phyloP scores from a whole-genome alignment of 1,140 invertebrate genomes.

The Drusus annulatus region DNA sequence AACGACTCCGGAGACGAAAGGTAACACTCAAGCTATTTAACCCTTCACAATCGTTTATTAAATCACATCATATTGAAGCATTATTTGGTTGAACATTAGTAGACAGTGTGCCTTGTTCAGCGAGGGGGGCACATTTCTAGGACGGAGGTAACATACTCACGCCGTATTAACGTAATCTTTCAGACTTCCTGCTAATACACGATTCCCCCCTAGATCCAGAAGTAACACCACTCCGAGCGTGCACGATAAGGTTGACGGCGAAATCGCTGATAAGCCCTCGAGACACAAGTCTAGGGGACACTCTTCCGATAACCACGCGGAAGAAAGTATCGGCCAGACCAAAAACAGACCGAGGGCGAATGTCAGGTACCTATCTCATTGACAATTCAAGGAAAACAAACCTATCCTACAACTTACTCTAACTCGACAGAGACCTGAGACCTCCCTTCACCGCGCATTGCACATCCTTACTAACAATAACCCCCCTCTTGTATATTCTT shows the following conservation, averaged over 20 bases:
- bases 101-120: background rate
- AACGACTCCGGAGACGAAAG: conserved; percentile 72
- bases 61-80: background rate
- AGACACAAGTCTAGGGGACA: conserved; percentile 69
- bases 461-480: too few species aligned
- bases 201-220: conserved; percentile 82
- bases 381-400: too few species aligned
- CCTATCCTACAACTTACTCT: background rate
- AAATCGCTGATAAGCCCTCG: conserved; percentile 60
- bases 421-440: background rate
- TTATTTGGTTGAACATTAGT: conserved; percentile 11
- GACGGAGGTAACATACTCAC: conserved; percentile 18
- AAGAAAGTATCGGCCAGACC: conserved; percentile 68
- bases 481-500: too few species aligned
- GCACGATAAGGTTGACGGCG: conserved; percentile 62
- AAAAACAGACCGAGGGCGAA: conserved; percentile 69
- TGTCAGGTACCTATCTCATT: conserved; percentile 64
- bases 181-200: conserved; percentile 82
- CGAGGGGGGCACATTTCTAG: background rate
- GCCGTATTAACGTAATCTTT: conserved; percentile 57
- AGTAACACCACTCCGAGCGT: conserved; percentile 68
- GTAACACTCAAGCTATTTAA: conserved; percentile 57
- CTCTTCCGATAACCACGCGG: conserved; percentile 67
- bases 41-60: too few species aligned
- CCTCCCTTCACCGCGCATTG: too few species aligned